Conservation (phyloP, 2,888 invertebrate species). For the Rhingia campestris region DNA sequence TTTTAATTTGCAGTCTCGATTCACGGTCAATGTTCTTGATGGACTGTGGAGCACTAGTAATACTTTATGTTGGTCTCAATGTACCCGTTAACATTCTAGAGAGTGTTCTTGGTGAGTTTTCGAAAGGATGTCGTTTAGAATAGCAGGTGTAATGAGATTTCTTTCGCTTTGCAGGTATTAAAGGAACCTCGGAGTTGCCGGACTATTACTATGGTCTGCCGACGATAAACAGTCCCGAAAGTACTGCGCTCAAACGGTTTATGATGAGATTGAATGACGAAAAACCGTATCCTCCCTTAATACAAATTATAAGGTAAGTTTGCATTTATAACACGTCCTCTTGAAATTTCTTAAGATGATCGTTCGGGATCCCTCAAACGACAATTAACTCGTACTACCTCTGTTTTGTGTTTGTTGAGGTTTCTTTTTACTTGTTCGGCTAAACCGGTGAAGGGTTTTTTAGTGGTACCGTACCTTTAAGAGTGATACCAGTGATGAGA, state of each 20-base stretch:
- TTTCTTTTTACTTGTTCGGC: too few species aligned
- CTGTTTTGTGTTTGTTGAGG: too few species aligned
- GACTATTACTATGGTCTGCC: conserved; percentile 92
- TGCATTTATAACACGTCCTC: background rate
- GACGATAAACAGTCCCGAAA: conserved; percentile 89
- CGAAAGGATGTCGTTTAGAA: background rate
- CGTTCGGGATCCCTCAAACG: too few species aligned
- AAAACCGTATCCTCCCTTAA: conserved; percentile 90
- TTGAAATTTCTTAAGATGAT: too few species aligned
- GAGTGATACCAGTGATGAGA: too few species aligned
- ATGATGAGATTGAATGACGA: conserved; percentile 92
- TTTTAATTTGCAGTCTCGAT: conserved; percentile 85
- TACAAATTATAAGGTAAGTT: conserved; percentile 91
- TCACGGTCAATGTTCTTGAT: conserved; percentile 95
- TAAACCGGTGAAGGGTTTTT: too few species aligned
- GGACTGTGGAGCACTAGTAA: conserved; percentile 92
- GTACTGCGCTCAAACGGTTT: conserved; percentile 90
- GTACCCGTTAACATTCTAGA: conserved; percentile 89
- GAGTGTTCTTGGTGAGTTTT: conserved; percentile 85
- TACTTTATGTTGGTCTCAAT: conserved; percentile 92
- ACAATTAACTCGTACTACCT: too few species aligned
- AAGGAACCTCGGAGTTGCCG: conserved; percentile 88
- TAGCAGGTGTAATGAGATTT: background rate
- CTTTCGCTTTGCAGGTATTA: conserved; percentile 84
- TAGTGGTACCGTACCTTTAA: too few species aligned